Base-by-base conservation (phyloP, 92 coral and sea anemone genomes). In the Heteractis magnifica region DNA sequence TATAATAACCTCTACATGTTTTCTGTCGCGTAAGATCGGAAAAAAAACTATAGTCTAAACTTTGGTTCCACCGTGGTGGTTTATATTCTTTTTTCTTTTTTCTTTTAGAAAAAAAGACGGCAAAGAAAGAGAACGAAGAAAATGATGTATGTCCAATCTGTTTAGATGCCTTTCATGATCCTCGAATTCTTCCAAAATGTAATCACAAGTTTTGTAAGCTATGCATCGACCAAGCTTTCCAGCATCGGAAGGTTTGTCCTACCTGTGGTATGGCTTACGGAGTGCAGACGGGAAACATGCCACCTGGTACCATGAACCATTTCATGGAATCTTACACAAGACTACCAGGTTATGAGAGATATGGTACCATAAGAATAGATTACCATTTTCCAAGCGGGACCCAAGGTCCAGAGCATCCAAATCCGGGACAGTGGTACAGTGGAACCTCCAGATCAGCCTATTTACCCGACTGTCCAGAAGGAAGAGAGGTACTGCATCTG, bases 281-380 rank as follows among this genome's bases (percentile, higher is more conserved):
- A 49, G 75, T 87, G 64, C 62, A 85, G 18, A 60, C 77, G 14
- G 98, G 95, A 49, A 90, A 92, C 83, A 94, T 89, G 81, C 98
- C 95, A 14, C 77, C 7, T 7, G 98, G 98, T 20, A 52, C 41
- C 16, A 94, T 94, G 95, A 49, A 15, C 5, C 13, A 9, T 18
- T 19, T 20, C 7, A 58, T 8, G 6, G 60, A 9, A 10, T 65
- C 4, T 34, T 56, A 56, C 20, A 0, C 8, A 5, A 41, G 85
- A 59, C 83, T 92, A 34, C 94, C 94, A 13, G 92, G 94, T 5
- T 75, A 89, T 52, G 78, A 77, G 41, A 75, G 79, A 64, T 78
- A 34, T 79, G 90, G 90, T 6, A 26, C 83, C n/a, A 91, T 86
- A 26, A 34, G 18, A 21, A 91, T 91, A 15, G 15, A 56, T 4